These are phyloP conservation scores for Drosophila pallidifrons DNA, from an alignment of 1,140 invertebrate genomes.

Conservation along the genomic window DNA sequence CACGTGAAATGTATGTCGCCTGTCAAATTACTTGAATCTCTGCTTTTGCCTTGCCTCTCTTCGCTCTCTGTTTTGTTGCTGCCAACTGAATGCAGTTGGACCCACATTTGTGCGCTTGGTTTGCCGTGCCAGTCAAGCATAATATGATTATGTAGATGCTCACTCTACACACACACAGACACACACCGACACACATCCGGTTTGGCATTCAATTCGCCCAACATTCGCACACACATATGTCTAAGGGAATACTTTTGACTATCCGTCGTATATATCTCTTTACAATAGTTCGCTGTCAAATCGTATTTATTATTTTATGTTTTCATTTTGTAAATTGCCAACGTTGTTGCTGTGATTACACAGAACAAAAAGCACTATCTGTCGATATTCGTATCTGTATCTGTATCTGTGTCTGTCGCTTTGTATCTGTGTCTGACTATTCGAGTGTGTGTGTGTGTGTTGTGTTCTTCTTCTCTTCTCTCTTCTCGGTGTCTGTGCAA, in stretches of 20 bases:
- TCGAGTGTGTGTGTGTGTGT: conserved; percentile 1
- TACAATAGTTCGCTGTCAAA: conserved; percentile 67
- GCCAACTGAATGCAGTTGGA: conserved; percentile 76
- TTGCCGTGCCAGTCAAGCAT: conserved; percentile 82
- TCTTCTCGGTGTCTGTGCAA: conserved; percentile 47
- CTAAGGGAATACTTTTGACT: conserved; percentile 42
- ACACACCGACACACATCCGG: neutral
- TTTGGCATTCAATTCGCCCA: conserved; percentile 3
- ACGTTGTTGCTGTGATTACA: conserved; percentile 72
- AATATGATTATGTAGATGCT: conserved; percentile 83
- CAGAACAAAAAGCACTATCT: conserved; percentile 77
- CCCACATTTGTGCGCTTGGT: conserved; percentile 82
- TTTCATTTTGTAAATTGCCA: conserved; percentile 82
- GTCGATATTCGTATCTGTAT: conserved; percentile 65
- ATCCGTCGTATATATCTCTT: conserved; percentile 32
- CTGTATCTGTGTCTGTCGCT: conserved; percentile 28
- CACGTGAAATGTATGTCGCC: conserved; percentile 77
- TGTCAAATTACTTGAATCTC: conserved; percentile 83
- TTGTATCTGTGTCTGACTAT: conserved; percentile 16
- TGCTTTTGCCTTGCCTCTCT: conserved; percentile 42
- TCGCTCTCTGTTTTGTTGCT: conserved; percentile 11
- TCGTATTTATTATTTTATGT: conserved; percentile 83
- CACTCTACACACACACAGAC: neutral
- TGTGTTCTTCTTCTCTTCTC: neutral
- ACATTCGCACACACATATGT: neutral